Base-by-base conservation (phyloP, 2,113 vertebrate genomes). In the Gallinago paraguaiae region DNA sequence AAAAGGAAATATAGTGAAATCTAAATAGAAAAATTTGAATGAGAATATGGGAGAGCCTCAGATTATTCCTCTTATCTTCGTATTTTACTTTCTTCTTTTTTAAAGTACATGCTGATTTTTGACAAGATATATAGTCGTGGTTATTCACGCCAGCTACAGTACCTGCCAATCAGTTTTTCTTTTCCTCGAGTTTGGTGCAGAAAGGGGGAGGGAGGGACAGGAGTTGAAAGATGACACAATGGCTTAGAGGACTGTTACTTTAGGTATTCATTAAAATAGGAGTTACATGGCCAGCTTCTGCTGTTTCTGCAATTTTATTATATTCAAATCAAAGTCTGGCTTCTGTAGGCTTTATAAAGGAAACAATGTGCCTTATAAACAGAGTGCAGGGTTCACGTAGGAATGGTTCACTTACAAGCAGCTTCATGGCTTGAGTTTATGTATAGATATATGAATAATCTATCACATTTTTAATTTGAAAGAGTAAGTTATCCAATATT, bases 1-100 rank as follows among this genome's bases (percentile, higher is more conserved):
- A 97, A 97, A 97, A 98, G 94, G 97, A 98, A 97, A 98, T 92
- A 92, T 30, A 97, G 95, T 97, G 88, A 97, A 97, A 97, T 97
- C 97, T 97, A 97, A 98, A 97, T 97, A 93, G 96, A 90, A 96
- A 96, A 96, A 97, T 97, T 96, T 96, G 96, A 97, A 96, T 97
- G 97, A 94, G 97, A 96, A 95, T 96, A 90, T 85, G 80, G 96
- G 95, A 82, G 82, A 95, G 85, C 82, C 39, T 83, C 90, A 81
- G 96, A 97, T 97, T 90, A 87, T 96, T 96, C 97, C 92, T 97
- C 96, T 95, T 94, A 97, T 96, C 87, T 96, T 95, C 51, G 63
- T 94, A 97, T 97, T 97, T 93, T 91, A 95, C 96, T 97, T 97
- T 97, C 92, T 97, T 98, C 96, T 89, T 93, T 96, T 94, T 95